Evolutionary conservation across 2,888 invertebrate species (phyloP).

Genomic region (Morpho helenor): DNA sequence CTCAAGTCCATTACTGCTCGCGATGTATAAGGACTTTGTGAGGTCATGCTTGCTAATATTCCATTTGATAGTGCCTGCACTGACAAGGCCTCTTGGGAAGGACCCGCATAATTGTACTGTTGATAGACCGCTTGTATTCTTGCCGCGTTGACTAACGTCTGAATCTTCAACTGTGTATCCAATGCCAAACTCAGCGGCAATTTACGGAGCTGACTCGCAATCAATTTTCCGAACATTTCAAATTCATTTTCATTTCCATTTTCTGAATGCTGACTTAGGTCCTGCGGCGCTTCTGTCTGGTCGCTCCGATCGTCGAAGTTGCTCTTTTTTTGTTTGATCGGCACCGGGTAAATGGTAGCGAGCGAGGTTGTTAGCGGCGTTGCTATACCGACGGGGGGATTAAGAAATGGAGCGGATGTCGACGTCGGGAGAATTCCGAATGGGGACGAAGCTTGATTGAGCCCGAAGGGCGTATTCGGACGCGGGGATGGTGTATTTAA

Average conservation of each 20-base stretch:
- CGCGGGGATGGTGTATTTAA: conserved; percentile 71
- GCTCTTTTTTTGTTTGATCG: conserved; percentile 66
- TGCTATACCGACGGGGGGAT: conserved; percentile 71
- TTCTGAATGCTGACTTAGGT: conserved; percentile 69
- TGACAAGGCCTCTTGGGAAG: conserved; percentile 67
- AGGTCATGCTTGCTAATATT: conserved; percentile 65
- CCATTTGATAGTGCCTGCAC: conserved; percentile 71
- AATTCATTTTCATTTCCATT: conserved; percentile 71
- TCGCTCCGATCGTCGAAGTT: conserved; percentile 54
- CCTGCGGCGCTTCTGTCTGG: conserved; percentile 61
- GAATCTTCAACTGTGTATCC: conserved; percentile 71
- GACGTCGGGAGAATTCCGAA: conserved; percentile 64
- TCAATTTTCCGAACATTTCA: conserved; percentile 73
- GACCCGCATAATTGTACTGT: conserved; percentile 71
- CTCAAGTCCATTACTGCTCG: conserved; percentile 47
- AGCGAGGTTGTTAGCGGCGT: conserved; percentile 69
- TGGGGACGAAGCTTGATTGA: conserved; percentile 53
- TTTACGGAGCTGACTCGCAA: conserved; percentile 69
- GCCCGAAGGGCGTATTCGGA: conserved; percentile 67
- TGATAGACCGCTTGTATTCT: conserved; percentile 72
- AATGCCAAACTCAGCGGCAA: conserved; percentile 64
- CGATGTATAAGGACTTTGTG: conserved; percentile 54
- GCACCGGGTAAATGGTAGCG: conserved; percentile 65
- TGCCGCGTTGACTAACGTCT: conserved; percentile 67
- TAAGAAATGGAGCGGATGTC: conserved; percentile 61